phyloP scores from a whole-genome alignment of 1,140 invertebrate species.

The Berghia stephanieae region DNA sequence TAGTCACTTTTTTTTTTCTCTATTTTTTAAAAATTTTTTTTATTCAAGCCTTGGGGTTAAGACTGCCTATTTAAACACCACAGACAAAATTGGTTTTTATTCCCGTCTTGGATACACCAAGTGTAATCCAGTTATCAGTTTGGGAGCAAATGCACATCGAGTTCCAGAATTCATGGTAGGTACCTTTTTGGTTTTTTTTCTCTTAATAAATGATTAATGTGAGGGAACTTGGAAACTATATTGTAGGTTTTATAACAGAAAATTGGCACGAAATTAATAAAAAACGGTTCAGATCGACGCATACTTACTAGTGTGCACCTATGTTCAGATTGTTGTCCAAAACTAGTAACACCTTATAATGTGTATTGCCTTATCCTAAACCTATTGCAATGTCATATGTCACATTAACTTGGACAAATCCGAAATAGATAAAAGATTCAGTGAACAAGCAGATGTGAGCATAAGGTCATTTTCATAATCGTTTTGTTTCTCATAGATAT shows the following conservation, averaged over 20 bases:
- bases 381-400: too few species aligned
- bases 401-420: too few species aligned
- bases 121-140: conserved; percentile 53
- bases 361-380: too few species aligned
- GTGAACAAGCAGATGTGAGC: too few species aligned
- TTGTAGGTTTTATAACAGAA: not conserved
- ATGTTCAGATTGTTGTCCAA: not conserved
- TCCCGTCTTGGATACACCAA: conserved; percentile 55
- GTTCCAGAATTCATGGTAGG: conserved; percentile 50
- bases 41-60: conserved; percentile 48
- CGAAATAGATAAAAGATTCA: too few species aligned
- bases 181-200: not conserved
- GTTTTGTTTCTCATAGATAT: too few species aligned
- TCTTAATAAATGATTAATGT: not conserved
- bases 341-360: not conserved
- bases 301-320: not conserved
- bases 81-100: conserved; percentile 64
- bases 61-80: conserved; percentile 57
- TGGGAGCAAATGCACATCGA: conserved; percentile 49
- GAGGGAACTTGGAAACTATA: not conserved
- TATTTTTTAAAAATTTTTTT: conserved; percentile 19
- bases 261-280: too few species aligned
- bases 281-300: not conserved
- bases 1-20: not conserved
- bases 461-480: too few species aligned